Evolutionary conservation across 2,113 vertebrate genomes (phyloP).

Genomic region (Gallinago jamesoni): DNA sequence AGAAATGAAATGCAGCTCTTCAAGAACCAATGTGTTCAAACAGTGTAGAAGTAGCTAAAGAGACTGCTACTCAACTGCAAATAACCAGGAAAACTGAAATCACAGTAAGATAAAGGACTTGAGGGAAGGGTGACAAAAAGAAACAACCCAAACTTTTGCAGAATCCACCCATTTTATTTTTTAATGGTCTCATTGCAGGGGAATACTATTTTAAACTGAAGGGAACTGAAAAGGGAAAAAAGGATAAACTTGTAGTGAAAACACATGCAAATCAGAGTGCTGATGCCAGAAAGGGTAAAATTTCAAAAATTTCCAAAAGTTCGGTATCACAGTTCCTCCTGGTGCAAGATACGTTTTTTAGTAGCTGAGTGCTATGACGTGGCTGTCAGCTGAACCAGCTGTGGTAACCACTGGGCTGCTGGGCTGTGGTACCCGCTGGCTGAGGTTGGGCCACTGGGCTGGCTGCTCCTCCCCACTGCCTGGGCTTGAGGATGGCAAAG

Average conservation of each 20-base stretch:
- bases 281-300: not conserved
- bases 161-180: not conserved
- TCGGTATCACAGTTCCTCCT: not conserved
- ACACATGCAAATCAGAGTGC: not conserved
- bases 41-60: not conserved
- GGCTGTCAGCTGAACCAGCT: not conserved
- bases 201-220: not conserved
- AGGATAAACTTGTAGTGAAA: not conserved
- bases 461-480: not conserved
- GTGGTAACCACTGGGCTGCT: not conserved
- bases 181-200: not conserved
- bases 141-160: not conserved
- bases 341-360: not conserved
- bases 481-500: not conserved
- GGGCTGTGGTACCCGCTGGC: not conserved
- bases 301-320: not conserved
- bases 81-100: not conserved
- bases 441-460: not conserved
- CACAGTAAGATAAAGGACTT: not conserved
- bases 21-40: not conserved
- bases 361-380: not conserved
- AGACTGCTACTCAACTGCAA: not conserved
- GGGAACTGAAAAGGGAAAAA: not conserved
- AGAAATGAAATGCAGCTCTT: not conserved
- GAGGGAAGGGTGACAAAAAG: accelerated